phyloP scores from a whole-genome alignment of 2,797 vertebrate species.

The Myotis pilosus region DNA sequence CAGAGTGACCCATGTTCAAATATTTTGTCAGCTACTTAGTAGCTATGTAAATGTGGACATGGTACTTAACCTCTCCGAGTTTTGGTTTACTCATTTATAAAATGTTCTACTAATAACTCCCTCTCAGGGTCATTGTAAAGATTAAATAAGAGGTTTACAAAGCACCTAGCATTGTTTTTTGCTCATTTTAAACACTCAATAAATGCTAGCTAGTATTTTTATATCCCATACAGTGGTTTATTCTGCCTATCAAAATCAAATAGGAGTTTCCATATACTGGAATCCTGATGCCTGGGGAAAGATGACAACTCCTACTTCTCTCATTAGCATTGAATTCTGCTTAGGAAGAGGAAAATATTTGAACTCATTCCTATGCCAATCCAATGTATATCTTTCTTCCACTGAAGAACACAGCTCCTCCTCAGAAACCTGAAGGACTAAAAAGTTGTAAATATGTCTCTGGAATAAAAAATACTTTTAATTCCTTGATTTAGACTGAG shows the following conservation, averaged over 20 bases:
- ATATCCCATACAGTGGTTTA: not conserved
- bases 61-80: not conserved
- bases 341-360: not conserved
- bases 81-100: slow-evolving; percentile 5
- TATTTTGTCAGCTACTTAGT: not conserved
- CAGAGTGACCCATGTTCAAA: not conserved
- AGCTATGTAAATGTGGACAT: not conserved
- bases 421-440: not conserved
- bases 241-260: not conserved
- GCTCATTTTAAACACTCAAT: not conserved
- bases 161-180: not conserved
- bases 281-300: not conserved
- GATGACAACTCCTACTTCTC: not conserved
- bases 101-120: not conserved
- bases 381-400: not conserved
- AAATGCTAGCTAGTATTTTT: not conserved
- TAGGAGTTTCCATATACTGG: not conserved
- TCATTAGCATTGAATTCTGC: not conserved
- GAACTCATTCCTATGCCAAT: not conserved
- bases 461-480: not conserved
- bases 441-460: not conserved
- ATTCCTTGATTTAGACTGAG: not conserved
- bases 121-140: not conserved
- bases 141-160: not conserved
- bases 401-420: not conserved